phyloP scores from a whole-genome alignment of 2,888 invertebrate genomes.

The Abscondita cerata region DNA sequence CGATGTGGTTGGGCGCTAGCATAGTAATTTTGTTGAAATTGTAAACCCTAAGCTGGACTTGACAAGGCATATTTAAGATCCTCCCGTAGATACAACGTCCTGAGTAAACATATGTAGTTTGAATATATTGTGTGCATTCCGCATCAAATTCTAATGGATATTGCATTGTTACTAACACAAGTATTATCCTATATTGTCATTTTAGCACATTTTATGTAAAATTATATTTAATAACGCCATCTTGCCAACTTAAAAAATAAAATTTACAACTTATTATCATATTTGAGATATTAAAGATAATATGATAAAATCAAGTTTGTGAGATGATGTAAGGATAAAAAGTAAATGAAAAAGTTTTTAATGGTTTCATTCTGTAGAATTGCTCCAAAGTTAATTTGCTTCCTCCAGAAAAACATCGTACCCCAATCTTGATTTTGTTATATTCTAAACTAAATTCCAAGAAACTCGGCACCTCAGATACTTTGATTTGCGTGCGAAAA shows the following conservation, averaged over 20 bases:
- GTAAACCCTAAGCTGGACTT: constrained; percentile 30
- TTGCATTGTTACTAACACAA: constrained; percentile 29
- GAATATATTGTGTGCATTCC: constrained; percentile 35
- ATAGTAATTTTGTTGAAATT: constrained; percentile 32
- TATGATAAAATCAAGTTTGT: constrained; percentile 14
- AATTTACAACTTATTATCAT: neutral
- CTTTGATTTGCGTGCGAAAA: constrained; percentile 32
- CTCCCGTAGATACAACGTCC: constrained; percentile 25
- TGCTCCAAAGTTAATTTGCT: constrained; percentile 22
- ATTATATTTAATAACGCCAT: too few species aligned
- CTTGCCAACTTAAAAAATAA: too few species aligned
- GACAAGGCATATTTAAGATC: constrained; percentile 30
- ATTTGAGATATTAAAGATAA: constrained; percentile 4
- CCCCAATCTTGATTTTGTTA: constrained; percentile 30
- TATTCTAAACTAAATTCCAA: constrained; percentile 24
- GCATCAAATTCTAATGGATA: constrained; percentile 33
- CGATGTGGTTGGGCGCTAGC: constrained; percentile 12
- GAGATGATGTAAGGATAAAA: constrained; percentile 24
- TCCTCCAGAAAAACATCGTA: constrained; percentile 10
- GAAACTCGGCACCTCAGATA: constrained; percentile 28
- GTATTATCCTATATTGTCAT: constrained; percentile 20
- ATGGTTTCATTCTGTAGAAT: constrained; percentile 28
- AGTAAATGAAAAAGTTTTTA: constrained; percentile 23
- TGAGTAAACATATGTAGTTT: constrained; percentile 34
- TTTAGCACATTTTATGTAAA: neutral